phyloP scores from a whole-genome alignment of 2,888 invertebrate species.

The Itoplectis maculator region DNA sequence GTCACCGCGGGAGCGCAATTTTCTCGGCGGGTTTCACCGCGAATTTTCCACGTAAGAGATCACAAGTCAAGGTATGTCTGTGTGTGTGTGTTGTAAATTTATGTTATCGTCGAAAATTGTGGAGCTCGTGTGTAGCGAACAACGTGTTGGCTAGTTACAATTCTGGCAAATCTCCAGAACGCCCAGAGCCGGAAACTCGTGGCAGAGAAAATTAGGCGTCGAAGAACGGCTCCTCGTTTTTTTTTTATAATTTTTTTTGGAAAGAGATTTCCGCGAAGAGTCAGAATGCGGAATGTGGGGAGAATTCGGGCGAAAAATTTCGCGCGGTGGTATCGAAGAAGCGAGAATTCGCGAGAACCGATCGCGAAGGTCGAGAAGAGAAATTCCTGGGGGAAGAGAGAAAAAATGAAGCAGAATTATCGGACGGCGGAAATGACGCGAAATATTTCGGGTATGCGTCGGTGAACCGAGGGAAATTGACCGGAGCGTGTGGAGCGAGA shows the following conservation, averaged over 20 bases:
- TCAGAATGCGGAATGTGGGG: neutral
- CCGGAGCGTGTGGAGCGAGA: constrained; percentile 15
- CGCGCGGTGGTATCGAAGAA: neutral
- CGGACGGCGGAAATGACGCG: neutral
- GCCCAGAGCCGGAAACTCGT: constrained; percentile 1
- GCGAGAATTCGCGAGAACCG: neutral
- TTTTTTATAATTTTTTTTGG: neutral
- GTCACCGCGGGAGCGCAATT: constrained; percentile 6
- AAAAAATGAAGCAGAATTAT: neutral
- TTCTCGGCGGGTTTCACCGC: neutral
- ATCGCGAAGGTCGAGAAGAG: constrained; percentile 4
- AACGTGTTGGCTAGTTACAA: constrained; percentile 8
- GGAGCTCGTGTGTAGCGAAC: neutral
- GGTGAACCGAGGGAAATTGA: neutral
- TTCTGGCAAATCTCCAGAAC: constrained; percentile 22
- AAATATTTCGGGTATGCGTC: neutral
- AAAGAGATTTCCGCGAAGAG: constrained; percentile 4
- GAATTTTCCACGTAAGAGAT: constrained; percentile 21
- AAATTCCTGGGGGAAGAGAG: neutral
- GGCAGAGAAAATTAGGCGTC: neutral
- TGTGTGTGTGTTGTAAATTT: neutral
- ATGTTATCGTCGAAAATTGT: neutral
- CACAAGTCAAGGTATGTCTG: neutral
- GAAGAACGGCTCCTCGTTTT: neutral
- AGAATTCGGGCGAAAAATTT: neutral